Evolutionary conservation across 2,888 invertebrate genomes (phyloP), one percentile per base, ranked within the genome.

Genomic region (Mechanitis mazaeus): DNA sequence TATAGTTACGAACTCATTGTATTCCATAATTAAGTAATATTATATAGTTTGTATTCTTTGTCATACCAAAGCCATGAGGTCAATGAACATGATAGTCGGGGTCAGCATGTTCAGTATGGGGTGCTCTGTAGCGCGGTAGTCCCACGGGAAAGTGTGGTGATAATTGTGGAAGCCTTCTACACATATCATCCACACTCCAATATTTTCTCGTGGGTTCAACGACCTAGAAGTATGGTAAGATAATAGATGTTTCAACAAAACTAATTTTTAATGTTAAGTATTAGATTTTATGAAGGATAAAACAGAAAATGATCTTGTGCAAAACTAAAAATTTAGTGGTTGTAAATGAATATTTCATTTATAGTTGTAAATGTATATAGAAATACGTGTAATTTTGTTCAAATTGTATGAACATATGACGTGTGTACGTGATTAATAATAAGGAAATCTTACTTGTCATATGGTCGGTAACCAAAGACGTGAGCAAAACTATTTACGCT

Each of bases 401-500:
- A 42, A 42, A 42, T 42, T 5, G 6, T 42, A 42, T 42, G 11
- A 42, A 42, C 42, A 42, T 11, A 42, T 2, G 9, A 42, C 7
- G 38, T 38, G 38, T 38, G 38, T 38, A 46, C 35, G 28, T 50
- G 28, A 45, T 20, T 46, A 45, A 33, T 12, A 61, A 57, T 31
- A 35, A 38, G 20, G 53, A 35, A 45, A 53, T 45, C 91, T 87
- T 81, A 94, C 94, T 92, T 93, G 82, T 98, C 98, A 81, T 97
- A 98, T 3, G 98, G 97, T 74, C 94, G 94, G 79, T 93, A 94
- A 68, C 98, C 98, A 89, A 94, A 97, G 72, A 95, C 93, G 79
- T 98, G 98, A 0, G 98, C 97, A 3, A 95, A 96, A 73, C 96
- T 97, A 85, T 98, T 98, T 6, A 98, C 96, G 68, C 96, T 89